A percentile compares a stretch with the other conserved stretches of the same genome.
phyloP scores from a whole-genome alignment of 2,888 invertebrate species.

The Piscicola geometra region DNA sequence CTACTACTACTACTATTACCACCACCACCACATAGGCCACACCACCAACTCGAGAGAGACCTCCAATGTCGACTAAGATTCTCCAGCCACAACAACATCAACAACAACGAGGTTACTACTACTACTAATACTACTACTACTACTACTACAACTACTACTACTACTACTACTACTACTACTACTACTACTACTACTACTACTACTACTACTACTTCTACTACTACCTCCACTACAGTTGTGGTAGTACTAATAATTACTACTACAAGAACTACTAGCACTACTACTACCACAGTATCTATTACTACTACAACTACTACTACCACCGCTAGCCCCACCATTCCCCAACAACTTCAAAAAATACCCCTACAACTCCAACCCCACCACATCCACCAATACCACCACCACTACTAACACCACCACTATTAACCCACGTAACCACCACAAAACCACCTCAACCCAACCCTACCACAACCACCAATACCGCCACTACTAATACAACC shows the following conservation, averaged over 20 bases:
- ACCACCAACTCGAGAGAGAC: conserved; percentile 28
- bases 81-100: conserved; percentile 8
- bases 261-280: conserved; percentile 33
- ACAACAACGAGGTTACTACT: conserved; percentile 31
- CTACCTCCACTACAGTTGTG: background rate
- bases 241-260: conserved; percentile 39
- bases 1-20: too few species aligned
- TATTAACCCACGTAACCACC: conserved; percentile 39
- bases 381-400: conserved; percentile 36
- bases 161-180: conserved; percentile 39
- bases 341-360: conserved; percentile 40
- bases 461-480: conserved; percentile 36
- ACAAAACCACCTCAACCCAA: conserved; percentile 36
- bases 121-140: conserved; percentile 40
- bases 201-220: conserved; percentile 39
- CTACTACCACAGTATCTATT: conserved; percentile 38
- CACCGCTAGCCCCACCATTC: conserved; percentile 37
- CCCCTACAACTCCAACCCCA: conserved; percentile 35
- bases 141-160: conserved; percentile 35
- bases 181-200: conserved; percentile 40
- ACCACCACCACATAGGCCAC: conserved; percentile 9
- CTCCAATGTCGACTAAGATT: conserved; percentile 15
- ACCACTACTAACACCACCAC: conserved; percentile 39
- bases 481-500: conserved; percentile 39
- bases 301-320: conserved; percentile 40